Conservation (phyloP, 2,797 vertebrate genomes). For the Monodelphis domestica region DNA sequence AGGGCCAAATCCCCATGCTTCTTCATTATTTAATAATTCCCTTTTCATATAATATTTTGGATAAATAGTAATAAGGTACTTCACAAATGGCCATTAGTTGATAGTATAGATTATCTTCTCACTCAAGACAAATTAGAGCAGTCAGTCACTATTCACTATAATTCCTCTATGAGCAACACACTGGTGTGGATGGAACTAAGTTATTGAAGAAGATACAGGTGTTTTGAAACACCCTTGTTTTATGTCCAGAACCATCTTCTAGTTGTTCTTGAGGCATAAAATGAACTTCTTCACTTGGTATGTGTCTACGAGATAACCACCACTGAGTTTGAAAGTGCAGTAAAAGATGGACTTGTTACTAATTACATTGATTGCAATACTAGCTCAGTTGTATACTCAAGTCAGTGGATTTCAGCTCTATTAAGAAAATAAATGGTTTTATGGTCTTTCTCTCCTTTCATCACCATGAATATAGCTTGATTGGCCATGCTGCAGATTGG, state of each 20-base stretch:
- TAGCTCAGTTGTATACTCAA: background rate
- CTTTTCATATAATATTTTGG: background rate
- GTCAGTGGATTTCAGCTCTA: background rate
- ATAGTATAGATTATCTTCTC: conserved; percentile 1
- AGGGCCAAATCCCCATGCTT: background rate
- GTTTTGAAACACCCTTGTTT: conserved; percentile 6
- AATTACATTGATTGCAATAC: background rate
- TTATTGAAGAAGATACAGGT: background rate
- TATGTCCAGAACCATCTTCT: background rate
- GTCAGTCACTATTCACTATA: background rate
- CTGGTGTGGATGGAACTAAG: background rate
- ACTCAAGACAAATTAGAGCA: background rate
- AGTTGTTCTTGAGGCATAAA: background rate
- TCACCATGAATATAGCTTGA: background rate
- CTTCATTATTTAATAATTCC: background rate
- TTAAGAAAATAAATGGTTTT: background rate
- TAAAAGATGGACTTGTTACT: background rate
- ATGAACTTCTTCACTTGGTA: background rate
- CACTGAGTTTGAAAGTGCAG: background rate
- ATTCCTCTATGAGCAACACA: background rate
- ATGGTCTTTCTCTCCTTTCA: background rate
- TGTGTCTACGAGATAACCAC: background rate
- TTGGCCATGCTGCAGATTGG: background rate
- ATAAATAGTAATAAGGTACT: background rate
- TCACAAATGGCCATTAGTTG: conserved; percentile 13